Evolutionary conservation across 2,797 vertebrate species (phyloP).

Genomic region (Eulemur coronatus): DNA sequence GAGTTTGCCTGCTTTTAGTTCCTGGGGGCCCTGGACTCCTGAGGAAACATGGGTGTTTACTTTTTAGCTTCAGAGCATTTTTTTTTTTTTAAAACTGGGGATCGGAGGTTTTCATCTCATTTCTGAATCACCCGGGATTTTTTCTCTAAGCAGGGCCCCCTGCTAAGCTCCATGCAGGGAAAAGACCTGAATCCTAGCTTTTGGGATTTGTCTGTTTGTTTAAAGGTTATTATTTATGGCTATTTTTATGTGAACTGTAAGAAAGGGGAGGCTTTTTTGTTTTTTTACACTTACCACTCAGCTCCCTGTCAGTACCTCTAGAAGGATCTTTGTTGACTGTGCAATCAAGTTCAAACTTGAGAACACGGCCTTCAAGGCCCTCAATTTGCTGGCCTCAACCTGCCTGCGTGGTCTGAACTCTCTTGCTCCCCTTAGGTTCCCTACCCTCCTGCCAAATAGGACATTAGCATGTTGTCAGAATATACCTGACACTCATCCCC

Average conservation of each 20-base stretch:
- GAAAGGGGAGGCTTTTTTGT: background rate
- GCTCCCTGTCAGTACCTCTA: background rate
- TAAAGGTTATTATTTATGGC: slow-evolving; percentile 39
- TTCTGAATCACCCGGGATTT: slow-evolving; percentile 32
- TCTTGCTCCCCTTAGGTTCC: too few relatives aligned
- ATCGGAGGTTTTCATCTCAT: slow-evolving; percentile 51
- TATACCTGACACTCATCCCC: background rate
- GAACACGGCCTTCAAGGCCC: background rate
- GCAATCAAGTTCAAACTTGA: background rate
- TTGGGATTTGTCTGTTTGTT: slow-evolving; percentile 57
- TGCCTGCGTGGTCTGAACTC: background rate
- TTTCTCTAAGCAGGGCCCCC: slow-evolving; percentile 27
- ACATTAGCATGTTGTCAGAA: background rate
- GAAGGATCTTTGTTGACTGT: background rate
- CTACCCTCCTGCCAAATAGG: background rate
- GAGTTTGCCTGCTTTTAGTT: background rate
- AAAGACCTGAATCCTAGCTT: slow-evolving; percentile 6
- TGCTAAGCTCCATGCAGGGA: slow-evolving; percentile 48
- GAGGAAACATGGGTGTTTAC: background rate
- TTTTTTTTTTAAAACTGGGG: background rate
- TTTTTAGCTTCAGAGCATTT: slow-evolving; percentile 38
- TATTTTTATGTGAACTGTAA: slow-evolving; percentile 40
- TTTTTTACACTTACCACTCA: background rate
- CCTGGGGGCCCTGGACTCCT: background rate
- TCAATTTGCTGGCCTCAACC: background rate